Percentiles rank a stretch among this genome's conserved stretches.
Evolutionary conservation across 2,797 vertebrate genomes (phyloP).

Genomic region (Nothura maculosa): DNA sequence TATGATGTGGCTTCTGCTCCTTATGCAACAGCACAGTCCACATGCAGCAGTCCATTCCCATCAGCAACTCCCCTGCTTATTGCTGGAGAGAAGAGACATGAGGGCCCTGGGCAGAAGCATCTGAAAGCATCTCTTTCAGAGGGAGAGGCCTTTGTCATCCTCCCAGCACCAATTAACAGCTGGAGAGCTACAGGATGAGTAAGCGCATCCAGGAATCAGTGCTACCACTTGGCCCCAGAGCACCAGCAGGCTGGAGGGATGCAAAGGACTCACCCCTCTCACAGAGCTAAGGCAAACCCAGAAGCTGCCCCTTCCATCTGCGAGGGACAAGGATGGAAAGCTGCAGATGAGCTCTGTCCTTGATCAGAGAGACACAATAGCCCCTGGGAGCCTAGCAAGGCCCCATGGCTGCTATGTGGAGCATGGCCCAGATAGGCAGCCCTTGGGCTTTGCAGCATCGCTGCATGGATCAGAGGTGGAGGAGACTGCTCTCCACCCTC

Average conservation of each 20-base stretch:
- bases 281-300: not conserved
- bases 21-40: not conserved
- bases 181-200: not conserved
- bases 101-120: not conserved
- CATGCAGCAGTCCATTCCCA: rapidly evolving
- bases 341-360: slow-evolving; percentile 43
- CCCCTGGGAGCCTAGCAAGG: not conserved
- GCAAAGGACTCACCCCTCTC: not conserved
- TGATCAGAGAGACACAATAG: not conserved
- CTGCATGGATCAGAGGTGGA: slow-evolving; percentile 18
- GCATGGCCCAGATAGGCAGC: slow-evolving; percentile 43
- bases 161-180: not conserved
- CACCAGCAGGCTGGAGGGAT: not conserved
- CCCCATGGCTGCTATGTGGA: slow-evolving; percentile 34
- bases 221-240: not conserved
- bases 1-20: not conserved
- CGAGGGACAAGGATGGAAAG: not conserved
- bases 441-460: slow-evolving; percentile 1
- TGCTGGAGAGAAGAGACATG: not conserved
- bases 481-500: slow-evolving; percentile 34
- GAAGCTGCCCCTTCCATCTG: not conserved
- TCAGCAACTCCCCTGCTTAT: not conserved
- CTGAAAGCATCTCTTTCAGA: not conserved
- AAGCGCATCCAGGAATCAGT: not conserved
- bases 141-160: not conserved